These are phyloP conservation scores for Odobenus rosmarus DNA, from an alignment of 2,113 vertebrate genomes.

Conservation along the genomic window DNA sequence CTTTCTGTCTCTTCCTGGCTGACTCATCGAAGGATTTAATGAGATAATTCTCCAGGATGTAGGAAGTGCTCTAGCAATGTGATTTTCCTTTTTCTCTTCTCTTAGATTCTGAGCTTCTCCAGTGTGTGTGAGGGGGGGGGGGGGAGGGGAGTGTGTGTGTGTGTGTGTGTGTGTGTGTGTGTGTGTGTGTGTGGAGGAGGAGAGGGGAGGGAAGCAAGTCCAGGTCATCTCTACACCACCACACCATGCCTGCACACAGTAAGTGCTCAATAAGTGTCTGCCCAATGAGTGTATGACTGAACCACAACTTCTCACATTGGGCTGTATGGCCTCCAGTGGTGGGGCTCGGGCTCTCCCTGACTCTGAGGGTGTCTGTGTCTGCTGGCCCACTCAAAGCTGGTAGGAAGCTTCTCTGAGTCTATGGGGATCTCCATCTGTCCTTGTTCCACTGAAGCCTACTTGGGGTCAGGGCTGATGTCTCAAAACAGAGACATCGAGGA, in stretches of 20 bases:
- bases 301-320: neutral
- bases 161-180: too few species aligned
- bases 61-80: too few species aligned
- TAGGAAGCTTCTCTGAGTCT: neutral
- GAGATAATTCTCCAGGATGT: neutral
- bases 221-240: too few species aligned
- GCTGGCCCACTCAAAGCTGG: neutral
- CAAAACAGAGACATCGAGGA: neutral
- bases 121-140: neutral
- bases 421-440: neutral
- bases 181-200: neutral
- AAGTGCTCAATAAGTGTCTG: neutral
- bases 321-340: neutral
- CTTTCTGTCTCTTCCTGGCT: neutral
- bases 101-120: neutral
- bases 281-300: neutral
- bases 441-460: too few species aligned
- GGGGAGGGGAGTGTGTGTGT: neutral
- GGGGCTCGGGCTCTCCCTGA: neutral
- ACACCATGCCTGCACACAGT: neutral
- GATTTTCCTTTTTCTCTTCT: neutral
- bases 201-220: neutral
- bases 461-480: neutral
- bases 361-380: neutral
- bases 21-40: neutral